Evolutionary conservation across 2,797 vertebrate species (phyloP).

Genomic region (Oryzias sinensis): DNA sequence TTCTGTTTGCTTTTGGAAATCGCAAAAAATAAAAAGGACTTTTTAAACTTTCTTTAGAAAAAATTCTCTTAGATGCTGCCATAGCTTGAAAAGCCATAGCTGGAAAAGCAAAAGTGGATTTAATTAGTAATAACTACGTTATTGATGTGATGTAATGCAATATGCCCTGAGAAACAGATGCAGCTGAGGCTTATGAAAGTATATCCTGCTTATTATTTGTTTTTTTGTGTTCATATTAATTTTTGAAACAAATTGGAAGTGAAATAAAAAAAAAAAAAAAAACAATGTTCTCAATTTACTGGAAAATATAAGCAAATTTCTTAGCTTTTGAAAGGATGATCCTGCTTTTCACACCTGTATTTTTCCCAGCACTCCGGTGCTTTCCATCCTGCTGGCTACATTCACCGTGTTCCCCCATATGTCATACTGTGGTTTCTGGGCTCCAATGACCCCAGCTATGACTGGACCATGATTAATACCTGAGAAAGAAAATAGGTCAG

Average conservation of each 20-base stretch:
- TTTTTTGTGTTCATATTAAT: not conserved
- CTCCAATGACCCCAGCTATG: conserved; percentile 96
- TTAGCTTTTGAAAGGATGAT: not conserved
- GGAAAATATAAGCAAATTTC: not conserved
- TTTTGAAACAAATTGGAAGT: not conserved
- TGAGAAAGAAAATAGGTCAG: conserved; percentile 56
- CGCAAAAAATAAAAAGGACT: not conserved
- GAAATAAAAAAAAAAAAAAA: too few relatives aligned
- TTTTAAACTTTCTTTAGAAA: not conserved
- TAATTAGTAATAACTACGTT: not conserved
- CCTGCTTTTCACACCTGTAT: conserved; percentile 83
- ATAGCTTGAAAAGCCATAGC: too few relatives aligned
- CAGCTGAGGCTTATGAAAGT: too few relatives aligned
- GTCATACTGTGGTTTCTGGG: conserved; percentile 97
- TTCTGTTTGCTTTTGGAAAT: not conserved
- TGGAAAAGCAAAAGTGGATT: not conserved
- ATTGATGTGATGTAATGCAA: not conserved
- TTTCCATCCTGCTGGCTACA: conserved; percentile 98
- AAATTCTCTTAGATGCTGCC: not conserved
- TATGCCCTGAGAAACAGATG: too few relatives aligned
- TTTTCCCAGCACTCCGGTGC: conserved; percentile 94
- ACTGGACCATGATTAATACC: conserved; percentile 97
- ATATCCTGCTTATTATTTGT: too few relatives aligned
- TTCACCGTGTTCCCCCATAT: conserved; percentile 99
- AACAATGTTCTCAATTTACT: not conserved